Percentiles rank a stretch among this genome's conserved stretches.
These are phyloP conservation scores for Machimus atricapillus DNA, from an alignment of 2,888 invertebrate species.

Conservation along the genomic window DNA sequence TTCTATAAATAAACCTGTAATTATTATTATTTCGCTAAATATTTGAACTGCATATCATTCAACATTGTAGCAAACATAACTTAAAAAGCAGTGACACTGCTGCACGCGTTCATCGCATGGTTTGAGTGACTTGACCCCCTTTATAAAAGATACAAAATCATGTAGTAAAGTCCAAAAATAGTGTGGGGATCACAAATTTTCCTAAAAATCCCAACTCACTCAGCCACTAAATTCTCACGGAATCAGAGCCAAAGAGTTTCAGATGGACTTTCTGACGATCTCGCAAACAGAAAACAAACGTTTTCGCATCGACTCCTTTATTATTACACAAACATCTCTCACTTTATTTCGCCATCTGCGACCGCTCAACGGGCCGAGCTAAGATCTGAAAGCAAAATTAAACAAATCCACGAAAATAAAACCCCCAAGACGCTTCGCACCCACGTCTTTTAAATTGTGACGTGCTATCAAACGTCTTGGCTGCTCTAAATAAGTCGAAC, in stretches of 20 bases:
- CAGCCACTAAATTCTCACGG: neutral
- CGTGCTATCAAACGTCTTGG: neutral
- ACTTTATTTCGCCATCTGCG: constrained; percentile 5
- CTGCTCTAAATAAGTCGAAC: constrained; percentile 19
- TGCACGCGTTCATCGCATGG: neutral
- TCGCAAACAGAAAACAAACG: neutral
- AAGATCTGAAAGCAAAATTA: neutral
- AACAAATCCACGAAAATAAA: constrained; percentile 10
- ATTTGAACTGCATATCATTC: too few relatives aligned
- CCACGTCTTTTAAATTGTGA: constrained; percentile 1
- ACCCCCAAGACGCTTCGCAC: neutral
- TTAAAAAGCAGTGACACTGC: neutral
- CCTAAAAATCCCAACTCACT: neutral
- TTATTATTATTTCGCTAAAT: too few relatives aligned
- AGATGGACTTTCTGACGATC: neutral
- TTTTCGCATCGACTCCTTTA: neutral
- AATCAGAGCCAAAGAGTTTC: neutral
- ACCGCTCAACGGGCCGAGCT: neutral
- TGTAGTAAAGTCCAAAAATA: neutral
- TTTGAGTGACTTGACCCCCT: neutral
- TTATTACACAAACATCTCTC: neutral
- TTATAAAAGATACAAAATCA: neutral
- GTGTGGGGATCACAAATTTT: neutral
- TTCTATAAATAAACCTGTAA: too few relatives aligned
- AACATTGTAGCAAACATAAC: neutral